Conservation (phyloP, 2,888 invertebrate genomes). For the Papilio demoleus region DNA sequence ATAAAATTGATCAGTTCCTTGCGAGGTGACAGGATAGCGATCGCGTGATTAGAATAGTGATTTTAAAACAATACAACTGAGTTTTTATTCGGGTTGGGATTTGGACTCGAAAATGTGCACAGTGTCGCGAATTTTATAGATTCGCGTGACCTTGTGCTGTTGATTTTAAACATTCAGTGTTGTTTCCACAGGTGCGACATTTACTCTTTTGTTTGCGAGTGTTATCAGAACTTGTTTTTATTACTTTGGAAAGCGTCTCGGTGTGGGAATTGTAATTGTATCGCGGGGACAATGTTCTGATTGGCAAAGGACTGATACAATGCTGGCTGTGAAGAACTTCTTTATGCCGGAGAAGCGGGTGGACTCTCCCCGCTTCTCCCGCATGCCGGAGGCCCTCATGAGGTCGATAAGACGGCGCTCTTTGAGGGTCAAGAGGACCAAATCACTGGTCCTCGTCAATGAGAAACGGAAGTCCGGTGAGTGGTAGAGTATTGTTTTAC, state of each 20-base stretch:
- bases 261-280: constrained; percentile 12
- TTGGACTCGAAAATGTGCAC: constrained; percentile 5
- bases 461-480: constrained; percentile 92
- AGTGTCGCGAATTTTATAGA: constrained; percentile 36
- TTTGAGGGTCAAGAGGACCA: constrained; percentile 88
- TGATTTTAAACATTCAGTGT: constrained; percentile 23
- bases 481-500: constrained; percentile 75
- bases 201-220: constrained; percentile 29
- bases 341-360: constrained; percentile 86
- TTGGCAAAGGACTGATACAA: constrained; percentile 57
- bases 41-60: constrained; percentile 48
- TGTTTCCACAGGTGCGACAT: constrained; percentile 30
- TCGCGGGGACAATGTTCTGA: constrained; percentile 30
- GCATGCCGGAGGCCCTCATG: constrained; percentile 89
- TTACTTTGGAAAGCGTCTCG: constrained; percentile 4
- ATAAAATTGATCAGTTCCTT: constrained; percentile 32
- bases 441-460: constrained; percentile 87
- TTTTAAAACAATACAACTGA: constrained; percentile 45
- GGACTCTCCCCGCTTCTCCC: constrained; percentile 83
- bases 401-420: constrained; percentile 88
- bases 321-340: constrained; percentile 90
- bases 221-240: constrained; percentile 16
- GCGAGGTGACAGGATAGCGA: constrained; percentile 47
- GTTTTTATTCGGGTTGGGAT: neutral
- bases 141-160: constrained; percentile 38